Percentiles rank a stretch among this genome's conserved stretches.
Conservation (phyloP, 2,888 invertebrate genomes). For the Eulithis prunata region DNA sequence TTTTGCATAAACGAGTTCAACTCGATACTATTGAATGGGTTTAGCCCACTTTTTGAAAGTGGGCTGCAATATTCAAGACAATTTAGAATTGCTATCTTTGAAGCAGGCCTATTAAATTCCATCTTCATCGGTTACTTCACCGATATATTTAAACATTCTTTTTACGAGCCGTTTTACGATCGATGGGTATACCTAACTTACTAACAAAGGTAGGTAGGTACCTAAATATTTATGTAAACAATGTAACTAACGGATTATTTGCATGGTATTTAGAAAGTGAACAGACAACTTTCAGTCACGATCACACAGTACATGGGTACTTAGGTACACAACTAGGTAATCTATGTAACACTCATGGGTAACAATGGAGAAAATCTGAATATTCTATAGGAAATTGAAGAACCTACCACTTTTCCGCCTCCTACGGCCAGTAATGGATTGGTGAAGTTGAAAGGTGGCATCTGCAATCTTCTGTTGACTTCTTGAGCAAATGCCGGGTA, state of each 20-base stretch:
- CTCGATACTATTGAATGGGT: slow-evolving; percentile 1
- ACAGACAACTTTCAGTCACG: slow-evolving; percentile 38
- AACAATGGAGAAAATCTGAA: no score
- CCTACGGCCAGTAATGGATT: slow-evolving; percentile 91
- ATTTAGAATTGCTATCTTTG: slow-evolving; percentile 8
- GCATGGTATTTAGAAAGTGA: slow-evolving; percentile 40
- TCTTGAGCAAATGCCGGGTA: slow-evolving; percentile 89
- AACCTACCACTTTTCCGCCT: slow-evolving; percentile 88
- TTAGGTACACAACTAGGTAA: no score
- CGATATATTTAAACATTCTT: slow-evolving; percentile 21
- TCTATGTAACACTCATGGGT: no score
- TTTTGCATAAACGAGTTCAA: not conserved
- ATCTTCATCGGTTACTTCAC: slow-evolving; percentile 16
- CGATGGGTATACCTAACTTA: not conserved
- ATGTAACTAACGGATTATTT: slow-evolving; percentile 26
- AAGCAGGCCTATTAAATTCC: slow-evolving; percentile 7
- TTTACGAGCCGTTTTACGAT: not conserved
- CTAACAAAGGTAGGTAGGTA: not conserved
- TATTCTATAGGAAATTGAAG: not conserved
- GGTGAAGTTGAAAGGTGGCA: slow-evolving; percentile 93
- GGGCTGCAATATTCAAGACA: slow-evolving; percentile 9
- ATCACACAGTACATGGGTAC: slow-evolving; percentile 6
- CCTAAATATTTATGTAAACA: slow-evolving; percentile 35
- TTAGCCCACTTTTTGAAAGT: slow-evolving; percentile 7
- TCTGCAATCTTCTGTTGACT: slow-evolving; percentile 93